These are phyloP conservation scores for Bujurquina vittata DNA, from an alignment of 2,113 vertebrate genomes.

Conservation along the genomic window DNA sequence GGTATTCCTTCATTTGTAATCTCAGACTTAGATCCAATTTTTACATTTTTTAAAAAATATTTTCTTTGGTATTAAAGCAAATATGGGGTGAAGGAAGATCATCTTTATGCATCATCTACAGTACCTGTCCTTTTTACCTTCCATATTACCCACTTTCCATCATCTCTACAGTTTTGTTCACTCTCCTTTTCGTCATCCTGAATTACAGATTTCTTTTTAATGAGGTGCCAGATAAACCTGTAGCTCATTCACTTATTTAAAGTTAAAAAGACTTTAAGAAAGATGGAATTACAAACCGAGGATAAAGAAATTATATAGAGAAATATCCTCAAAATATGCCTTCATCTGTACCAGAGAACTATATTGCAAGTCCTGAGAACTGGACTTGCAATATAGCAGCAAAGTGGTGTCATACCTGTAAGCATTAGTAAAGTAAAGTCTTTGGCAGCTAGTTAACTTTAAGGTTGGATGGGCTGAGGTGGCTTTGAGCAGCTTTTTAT, in stretches of 20 bases:
- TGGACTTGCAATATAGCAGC: conserved; percentile 13
- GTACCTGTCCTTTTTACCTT: conserved; percentile 43
- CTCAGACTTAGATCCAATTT: neutral
- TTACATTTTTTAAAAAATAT: neutral
- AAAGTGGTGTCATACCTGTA: conserved; percentile 30
- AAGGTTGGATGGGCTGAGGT: conserved; percentile 9
- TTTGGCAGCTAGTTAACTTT: conserved; percentile 33
- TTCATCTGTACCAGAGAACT: conserved; percentile 22
- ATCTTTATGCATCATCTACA: neutral
- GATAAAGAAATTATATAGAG: neutral
- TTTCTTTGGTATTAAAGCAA: neutral
- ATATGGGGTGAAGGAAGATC: conserved; percentile 26
- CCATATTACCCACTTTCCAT: conserved; percentile 39
- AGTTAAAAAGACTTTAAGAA: conserved; percentile 45
- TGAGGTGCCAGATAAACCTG: conserved; percentile 21
- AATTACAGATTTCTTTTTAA: neutral
- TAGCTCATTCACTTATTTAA: conserved; percentile 37
- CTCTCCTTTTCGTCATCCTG: conserved; percentile 28
- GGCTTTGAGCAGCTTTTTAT: conserved; percentile 47
- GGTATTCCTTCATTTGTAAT: neutral
- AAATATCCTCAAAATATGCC: conserved; percentile 10
- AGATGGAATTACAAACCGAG: conserved; percentile 3
- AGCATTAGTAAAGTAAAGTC: conserved; percentile 12
- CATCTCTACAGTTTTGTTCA: conserved; percentile 24
- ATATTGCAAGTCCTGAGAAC: neutral